Base-by-base conservation (phyloP, 2,888 invertebrate genomes). In the Nymphalis polychloros region DNA sequence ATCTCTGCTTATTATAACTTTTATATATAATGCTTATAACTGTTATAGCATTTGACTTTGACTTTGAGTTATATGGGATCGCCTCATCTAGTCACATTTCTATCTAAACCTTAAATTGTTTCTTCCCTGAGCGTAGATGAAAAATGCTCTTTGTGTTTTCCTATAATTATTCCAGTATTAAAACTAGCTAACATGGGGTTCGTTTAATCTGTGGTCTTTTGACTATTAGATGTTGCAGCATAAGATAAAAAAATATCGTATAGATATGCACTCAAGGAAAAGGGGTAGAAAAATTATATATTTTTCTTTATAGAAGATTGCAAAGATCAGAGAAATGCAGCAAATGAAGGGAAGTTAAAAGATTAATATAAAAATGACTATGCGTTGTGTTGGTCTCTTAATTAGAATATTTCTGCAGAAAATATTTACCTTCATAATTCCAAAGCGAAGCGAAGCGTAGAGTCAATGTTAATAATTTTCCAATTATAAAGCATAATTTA, bases 231-330 rank as follows among this genome's bases (percentile, higher is more conserved):
- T 62, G 64, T 69, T 31, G 49, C 47, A 31, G 55, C 47, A 53
- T 23, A 50, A 63, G 59, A 53, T 60, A 69, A 63, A 41, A 23
- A 47, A 47, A 55, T 53, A 23, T 52, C 61, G 5, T 35, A 53
- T 66, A 63, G 46, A 57, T 55, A 55, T 66, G 52, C 19, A 41
- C n/a, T 59, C 27, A 59, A 61, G 71, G 60, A 59, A 65, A 63
- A 63, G 69, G 69, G 69, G 67, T 71, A 72, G 68, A 64, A 66
- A 57, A 55, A 55, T 60, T 64, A 59, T 64, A 59, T 48, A 64
- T 59, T 50, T 50, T 47, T 63, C 61, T 64, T 46, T n/a, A 64
- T 50, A n/a, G 10, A 48, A 52, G 31, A 31, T 31, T 59, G 48
- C 61, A 53, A 61, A 59, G 53, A 55, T 64, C 46, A 64, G 64